Percentiles rank a stretch among this genome's conserved stretches.
These are phyloP conservation scores for Brachionus plicatilis DNA, from an alignment of 1,140 invertebrate genomes.

Conservation along the genomic window DNA sequence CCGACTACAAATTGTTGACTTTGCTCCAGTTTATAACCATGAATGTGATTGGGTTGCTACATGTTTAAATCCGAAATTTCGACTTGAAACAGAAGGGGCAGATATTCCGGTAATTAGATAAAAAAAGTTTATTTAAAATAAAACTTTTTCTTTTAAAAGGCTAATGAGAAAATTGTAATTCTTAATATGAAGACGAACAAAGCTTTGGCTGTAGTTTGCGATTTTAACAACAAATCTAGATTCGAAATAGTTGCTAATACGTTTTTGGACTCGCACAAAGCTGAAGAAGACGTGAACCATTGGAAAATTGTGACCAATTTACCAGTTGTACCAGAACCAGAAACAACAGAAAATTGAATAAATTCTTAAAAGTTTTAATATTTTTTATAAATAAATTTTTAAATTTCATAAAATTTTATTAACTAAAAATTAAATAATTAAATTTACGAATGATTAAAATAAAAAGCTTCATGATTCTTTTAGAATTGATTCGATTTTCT, in stretches of 20 bases:
- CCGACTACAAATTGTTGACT: constrained; percentile 48
- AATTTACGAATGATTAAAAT: background rate
- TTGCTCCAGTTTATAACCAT: constrained; percentile 46
- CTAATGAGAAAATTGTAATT: constrained; percentile 47
- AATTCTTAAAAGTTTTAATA: background rate
- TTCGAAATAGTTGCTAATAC: constrained; percentile 52
- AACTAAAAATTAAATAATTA: background rate
- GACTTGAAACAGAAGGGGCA: constrained; percentile 52
- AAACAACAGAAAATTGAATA: background rate
- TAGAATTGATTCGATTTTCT: background rate
- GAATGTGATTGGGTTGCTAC: constrained; percentile 49
- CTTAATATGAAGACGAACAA: constrained; percentile 49
- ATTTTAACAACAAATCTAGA: constrained; percentile 44
- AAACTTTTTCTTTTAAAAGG: constrained; percentile 43
- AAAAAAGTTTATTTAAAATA: background rate
- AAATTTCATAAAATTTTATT: background rate
- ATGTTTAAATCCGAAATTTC: constrained; percentile 49
- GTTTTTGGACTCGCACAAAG: constrained; percentile 50
- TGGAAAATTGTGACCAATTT: constrained; percentile 44
- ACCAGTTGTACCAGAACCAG: constrained; percentile 5
- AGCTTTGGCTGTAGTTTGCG: constrained; percentile 47
- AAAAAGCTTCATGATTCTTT: background rate
- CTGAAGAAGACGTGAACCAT: constrained; percentile 51
- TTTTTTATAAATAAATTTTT: constrained; percentile 12
- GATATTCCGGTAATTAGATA: constrained; percentile 48